Conservation (phyloP, 2,888 invertebrate species). For the Clunio marinus region DNA sequence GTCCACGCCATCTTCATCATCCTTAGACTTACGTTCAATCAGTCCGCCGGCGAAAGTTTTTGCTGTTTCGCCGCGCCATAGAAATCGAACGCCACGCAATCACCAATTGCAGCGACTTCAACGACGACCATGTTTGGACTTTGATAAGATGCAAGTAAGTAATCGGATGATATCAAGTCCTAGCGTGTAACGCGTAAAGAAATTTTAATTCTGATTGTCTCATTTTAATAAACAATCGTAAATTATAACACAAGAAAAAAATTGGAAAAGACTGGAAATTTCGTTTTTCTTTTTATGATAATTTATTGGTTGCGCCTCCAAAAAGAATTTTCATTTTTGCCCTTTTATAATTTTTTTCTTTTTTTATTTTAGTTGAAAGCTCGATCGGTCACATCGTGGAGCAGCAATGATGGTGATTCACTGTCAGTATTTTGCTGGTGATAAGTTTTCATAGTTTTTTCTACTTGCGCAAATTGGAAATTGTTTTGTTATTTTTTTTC, state of each 20-base stretch:
- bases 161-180: slow-evolving; percentile 40
- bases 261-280: slow-evolving; percentile 25
- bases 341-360: slow-evolving; percentile 26
- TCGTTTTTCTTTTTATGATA: background rate
- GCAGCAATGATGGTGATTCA: slow-evolving; percentile 66
- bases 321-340: slow-evolving; percentile 6
- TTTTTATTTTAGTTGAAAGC: slow-evolving; percentile 63
- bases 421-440: slow-evolving; percentile 79
- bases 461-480: background rate
- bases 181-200: slow-evolving; percentile 18
- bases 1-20: slow-evolving; percentile 49
- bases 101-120: slow-evolving; percentile 53
- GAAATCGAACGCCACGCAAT: slow-evolving; percentile 59
- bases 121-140: slow-evolving; percentile 86
- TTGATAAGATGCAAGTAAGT: slow-evolving; percentile 92
- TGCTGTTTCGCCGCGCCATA: slow-evolving; percentile 57
- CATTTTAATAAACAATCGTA: no score
- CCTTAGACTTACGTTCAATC: slow-evolving; percentile 50
- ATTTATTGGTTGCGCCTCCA: background rate
- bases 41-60: slow-evolving; percentile 55
- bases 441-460: slow-evolving; percentile 45
- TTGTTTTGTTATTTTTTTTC: no score
- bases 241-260: background rate
- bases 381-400: slow-evolving; percentile 71
- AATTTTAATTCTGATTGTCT: background rate